Evolutionary conservation across 2,797 vertebrate genomes (phyloP), one percentile per base, ranked within the genome.

Genomic region (Coilia nasus): DNA sequence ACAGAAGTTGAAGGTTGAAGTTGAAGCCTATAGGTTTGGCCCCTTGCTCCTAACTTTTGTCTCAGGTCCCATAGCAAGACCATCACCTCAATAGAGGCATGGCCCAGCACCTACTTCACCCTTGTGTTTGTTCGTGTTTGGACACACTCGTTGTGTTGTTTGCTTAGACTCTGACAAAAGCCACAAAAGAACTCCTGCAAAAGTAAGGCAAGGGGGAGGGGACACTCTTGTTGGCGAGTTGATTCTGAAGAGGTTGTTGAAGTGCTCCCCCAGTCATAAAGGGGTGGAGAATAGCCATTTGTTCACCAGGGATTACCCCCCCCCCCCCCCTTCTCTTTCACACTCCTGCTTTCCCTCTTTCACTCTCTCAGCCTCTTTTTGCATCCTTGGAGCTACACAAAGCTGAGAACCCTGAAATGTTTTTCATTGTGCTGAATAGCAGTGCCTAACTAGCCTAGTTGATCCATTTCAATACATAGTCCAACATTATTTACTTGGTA

Each of bases 401-500:
- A 75, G 28, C 54, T 60, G 28, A 23, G 28, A 83, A 71, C 35
- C 59, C 23, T 35, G 28, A 75, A 75, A 41, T 67, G 57, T 82
- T 82, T 87, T 88, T 87, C 64, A 85, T 60, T 60, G 84, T 83
- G 78, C 89, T 96, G 93, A 95, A 95, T 93, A 92, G 93, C 93
- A 91, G 93, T 94, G 91, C 93, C 93, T 95, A 93, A 94, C 93
- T 92, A 93, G 93, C 91, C 93, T 92, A 93, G 93, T 91, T 95
- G 95, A 95, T 95, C 94, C 92, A 88, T 90, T 92, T 93, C 92
- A 94, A 94, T 88, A 80, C 78, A 86, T 85, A 85, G 93, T 93
- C 90, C 91, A 91, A 92, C 91, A 83, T 89, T 90, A 94, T 88
- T 90, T 91, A 92, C 88, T 90, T 88, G 89, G 89, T 88, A 87